Evolutionary conservation across 2,797 vertebrate species (phyloP), one percentile per base, ranked within the genome.

Genomic region (Chaunax sp.): DNA sequence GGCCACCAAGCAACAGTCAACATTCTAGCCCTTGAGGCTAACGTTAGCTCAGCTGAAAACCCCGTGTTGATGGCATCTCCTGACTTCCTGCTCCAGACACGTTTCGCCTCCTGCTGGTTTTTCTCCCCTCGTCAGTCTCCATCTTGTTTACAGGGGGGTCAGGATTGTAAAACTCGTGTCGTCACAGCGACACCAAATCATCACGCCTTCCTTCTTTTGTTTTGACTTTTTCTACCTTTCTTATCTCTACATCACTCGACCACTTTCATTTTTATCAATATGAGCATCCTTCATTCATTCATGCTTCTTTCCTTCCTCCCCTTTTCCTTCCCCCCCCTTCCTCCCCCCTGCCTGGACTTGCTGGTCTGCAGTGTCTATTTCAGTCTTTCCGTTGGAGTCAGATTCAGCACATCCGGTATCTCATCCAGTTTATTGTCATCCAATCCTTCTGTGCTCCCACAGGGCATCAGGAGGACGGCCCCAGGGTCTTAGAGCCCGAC

Each of bases 351-450:
- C 87, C 80, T 79, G 78, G 87, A 87, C 92, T 85, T 80, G 87
- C 92, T 92, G 82, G 87, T 84, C 83, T 92, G 88, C 88, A 93
- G 87, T 93, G 91, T 95, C 93, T 95, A 93, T 95, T 96, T 95
- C 92, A 93, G 91, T 94, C 94, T 90, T 93, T 95, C 90, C 91
- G 93, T 91, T 84, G 89, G 93, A 92, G 89, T 95, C 86, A 84
- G 90, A 95, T 95, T 95, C 92, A 82, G 91, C 90, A 92, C 87
- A 89, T 94, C 93, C 92, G 89, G 90, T 94, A 93, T 94, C 90
- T 93, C 92, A 94, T 94, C 92, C 91, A 93, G 90, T 94, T 95
- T 94, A 89, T 93, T 94, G 92, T 94, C 91, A 95, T 94, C 92
- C 92, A 94, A 93, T 94, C 91, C 87, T 71, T 80, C 89, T 90